phyloP scores from a whole-genome alignment of 1,140 invertebrate genomes.

The Orius insidiosus region DNA sequence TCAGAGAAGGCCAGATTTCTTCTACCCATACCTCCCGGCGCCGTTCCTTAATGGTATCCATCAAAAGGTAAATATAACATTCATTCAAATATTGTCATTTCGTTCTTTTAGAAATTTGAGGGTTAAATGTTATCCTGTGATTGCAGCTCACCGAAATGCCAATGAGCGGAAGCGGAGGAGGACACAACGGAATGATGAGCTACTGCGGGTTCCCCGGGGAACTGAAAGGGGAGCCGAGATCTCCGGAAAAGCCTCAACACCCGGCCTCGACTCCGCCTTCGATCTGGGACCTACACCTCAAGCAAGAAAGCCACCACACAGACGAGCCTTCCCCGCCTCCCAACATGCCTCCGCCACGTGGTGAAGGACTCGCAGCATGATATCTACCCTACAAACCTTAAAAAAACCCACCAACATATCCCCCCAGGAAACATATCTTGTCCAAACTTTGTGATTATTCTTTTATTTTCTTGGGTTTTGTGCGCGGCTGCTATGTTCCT shows the following conservation, averaged over 20 bases:
- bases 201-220: conserved; percentile 14
- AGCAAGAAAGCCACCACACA: conserved; percentile 25
- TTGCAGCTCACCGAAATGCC: conserved; percentile 12
- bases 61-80: conserved; percentile 49
- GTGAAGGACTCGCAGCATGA: conserved; percentile 34
- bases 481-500: conserved; percentile 23
- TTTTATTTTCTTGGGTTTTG: background rate
- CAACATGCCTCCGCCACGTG: conserved; percentile 25
- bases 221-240: conserved; percentile 15
- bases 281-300: conserved; percentile 23
- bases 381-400: conserved; percentile 5
- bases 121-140: conserved; percentile 1
- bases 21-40: conserved; percentile 75
- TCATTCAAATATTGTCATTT: too few species aligned
- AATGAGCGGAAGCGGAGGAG: conserved; percentile 13
- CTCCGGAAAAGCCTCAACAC: conserved; percentile 17
- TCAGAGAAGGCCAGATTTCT: conserved; percentile 67
- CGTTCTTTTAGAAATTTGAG: too few species aligned
- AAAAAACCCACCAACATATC: conserved; percentile 1
- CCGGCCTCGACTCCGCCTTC: conserved; percentile 16
- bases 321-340: conserved; percentile 24
- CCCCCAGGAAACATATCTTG: conserved; percentile 1
- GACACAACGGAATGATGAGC: conserved; percentile 13
- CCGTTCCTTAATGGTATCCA: conserved; percentile 75
- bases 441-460: conserved; percentile 6